A percentile compares a stretch with the other conserved stretches of the same genome.
phyloP scores from a whole-genome alignment of 2,888 invertebrate genomes.

The Chouioia cunea region DNA sequence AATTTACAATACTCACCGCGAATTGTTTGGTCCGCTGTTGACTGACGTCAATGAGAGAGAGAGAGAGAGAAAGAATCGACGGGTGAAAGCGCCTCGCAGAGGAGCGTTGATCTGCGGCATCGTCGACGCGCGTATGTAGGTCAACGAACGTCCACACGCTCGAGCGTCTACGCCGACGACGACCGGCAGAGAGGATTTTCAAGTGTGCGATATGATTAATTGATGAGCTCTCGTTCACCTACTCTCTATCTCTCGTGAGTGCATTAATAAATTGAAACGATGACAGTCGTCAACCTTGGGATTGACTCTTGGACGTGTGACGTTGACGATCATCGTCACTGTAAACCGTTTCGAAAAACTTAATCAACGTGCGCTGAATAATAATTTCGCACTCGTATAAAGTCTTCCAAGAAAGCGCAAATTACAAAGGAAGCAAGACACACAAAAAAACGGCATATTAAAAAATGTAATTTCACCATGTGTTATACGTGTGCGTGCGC shows the following conservation, averaged over 20 bases:
- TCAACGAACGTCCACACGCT: slow-evolving; percentile 53
- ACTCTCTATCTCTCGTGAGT: slow-evolving; percentile 1
- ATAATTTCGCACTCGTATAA: too few species aligned
- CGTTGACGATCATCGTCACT: too few species aligned
- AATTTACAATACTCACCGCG: slow-evolving; percentile 13
- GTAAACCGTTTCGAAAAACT: too few species aligned
- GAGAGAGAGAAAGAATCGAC: background rate
- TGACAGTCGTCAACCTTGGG: background rate
- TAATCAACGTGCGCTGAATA: too few species aligned
- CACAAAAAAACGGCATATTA: slow-evolving; percentile 9
- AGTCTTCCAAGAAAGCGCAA: too few species aligned
- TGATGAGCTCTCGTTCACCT: slow-evolving; percentile 19
- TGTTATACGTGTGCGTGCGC: background rate
- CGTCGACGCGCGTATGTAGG: slow-evolving; percentile 50
- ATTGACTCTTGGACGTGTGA: too few species aligned
- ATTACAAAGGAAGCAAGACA: background rate
- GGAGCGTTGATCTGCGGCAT: background rate
- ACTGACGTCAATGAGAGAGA: slow-evolving; percentile 6
- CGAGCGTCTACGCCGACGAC: background rate
- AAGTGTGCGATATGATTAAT: slow-evolving; percentile 20
- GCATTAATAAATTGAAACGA: slow-evolving; percentile 33
- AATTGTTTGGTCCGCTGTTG: background rate
- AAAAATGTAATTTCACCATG: slow-evolving; percentile 7
- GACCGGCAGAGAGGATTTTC: slow-evolving; percentile 1
- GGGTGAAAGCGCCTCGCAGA: background rate